Base-by-base conservation (phyloP, 2,113 vertebrate genomes). In the Triplophysa siluroides region DNA sequence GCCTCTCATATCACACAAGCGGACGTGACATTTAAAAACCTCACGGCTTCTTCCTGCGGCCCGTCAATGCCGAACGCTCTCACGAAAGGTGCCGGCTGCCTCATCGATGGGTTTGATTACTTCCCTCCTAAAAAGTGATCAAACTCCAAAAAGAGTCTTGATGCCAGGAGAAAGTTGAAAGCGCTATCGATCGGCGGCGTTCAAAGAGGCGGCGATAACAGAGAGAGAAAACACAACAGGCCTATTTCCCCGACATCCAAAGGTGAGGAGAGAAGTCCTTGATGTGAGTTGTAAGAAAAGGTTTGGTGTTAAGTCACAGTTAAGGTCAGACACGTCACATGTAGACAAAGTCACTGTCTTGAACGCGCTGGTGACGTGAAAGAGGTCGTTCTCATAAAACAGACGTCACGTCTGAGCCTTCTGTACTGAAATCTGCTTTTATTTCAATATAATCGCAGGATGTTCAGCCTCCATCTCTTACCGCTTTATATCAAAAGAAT, bases 101-200 rank as follows among this genome's bases (percentile, higher is more conserved):
- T 90, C 90, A 90, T 91, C 91, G 88, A 91, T 90, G 86, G 81
- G 81, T 87, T 85, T 81, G 87, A 89, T 89, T 88, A 87, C 84
- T 86, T 85, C 85, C 82, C 43, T 58, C 74, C 84, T 83, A 81
- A 86, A 79, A 82, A 52, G 26, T 83, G 72, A 78, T 84, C 83
- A 77, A 78, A 73, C 68, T 80, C 43, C 23, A 43, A 54, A 69
- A 21, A 41, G 60, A 16, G 18, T 61, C 66, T 69, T 38, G 19
- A 73, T 66, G 74, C 5, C 52, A 24, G 1, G 33, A 33, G 29
- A 50, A 75, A 75, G 41, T 74, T 43, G 11, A 54, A 50, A 18
- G n/a, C 41, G 29, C 4, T 14, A 58, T 79, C 50, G 70, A 80
- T 21, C 16, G 18, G 29, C 33, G 13, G 16, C 6, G 14, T 64